A percentile compares a stretch with the other conserved stretches of the same genome.
Conservation (phyloP, 2,113 vertebrate species). For the Centropristis striata region DNA sequence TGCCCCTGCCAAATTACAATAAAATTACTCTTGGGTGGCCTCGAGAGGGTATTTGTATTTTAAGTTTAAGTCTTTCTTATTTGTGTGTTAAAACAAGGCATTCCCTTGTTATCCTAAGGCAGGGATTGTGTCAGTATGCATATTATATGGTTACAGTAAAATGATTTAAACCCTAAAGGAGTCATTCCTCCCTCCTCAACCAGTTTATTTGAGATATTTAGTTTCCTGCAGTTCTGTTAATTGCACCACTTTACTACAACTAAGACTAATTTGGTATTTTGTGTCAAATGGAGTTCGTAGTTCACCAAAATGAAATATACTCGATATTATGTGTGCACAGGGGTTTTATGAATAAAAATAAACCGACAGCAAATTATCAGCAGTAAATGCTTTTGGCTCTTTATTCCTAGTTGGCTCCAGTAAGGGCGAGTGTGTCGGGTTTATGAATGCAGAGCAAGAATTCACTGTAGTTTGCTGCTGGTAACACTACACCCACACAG, state of each 20-base stretch:
- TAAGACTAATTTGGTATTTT: too few relatives aligned
- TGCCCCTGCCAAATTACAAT: background rate
- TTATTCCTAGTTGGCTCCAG: background rate
- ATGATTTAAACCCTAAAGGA: background rate
- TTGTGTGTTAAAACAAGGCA: background rate
- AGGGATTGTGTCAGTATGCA: background rate
- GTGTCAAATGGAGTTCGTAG: too few relatives aligned
- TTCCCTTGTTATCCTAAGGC: background rate
- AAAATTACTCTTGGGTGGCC: background rate
- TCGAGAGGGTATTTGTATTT: background rate
- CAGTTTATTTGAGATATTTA: background rate
- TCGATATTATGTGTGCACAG: background rate
- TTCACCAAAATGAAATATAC: too few relatives aligned
- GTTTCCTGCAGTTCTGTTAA: background rate
- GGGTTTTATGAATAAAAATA: slow-evolving; percentile 20
- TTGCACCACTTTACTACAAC: background rate
- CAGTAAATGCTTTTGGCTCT: slow-evolving; percentile 6
- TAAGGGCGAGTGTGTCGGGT: background rate
- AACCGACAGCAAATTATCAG: slow-evolving; percentile 5
- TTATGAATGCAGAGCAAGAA: slow-evolving; percentile 25
- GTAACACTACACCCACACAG: slow-evolving; percentile 11
- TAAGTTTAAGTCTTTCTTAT: slow-evolving; percentile 3
- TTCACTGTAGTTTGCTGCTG: slow-evolving; percentile 6
- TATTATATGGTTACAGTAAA: background rate
- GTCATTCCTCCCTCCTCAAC: background rate